Evolutionary conservation across 2,888 invertebrate genomes (phyloP).

Genomic region (Apotomis capreana): DNA sequence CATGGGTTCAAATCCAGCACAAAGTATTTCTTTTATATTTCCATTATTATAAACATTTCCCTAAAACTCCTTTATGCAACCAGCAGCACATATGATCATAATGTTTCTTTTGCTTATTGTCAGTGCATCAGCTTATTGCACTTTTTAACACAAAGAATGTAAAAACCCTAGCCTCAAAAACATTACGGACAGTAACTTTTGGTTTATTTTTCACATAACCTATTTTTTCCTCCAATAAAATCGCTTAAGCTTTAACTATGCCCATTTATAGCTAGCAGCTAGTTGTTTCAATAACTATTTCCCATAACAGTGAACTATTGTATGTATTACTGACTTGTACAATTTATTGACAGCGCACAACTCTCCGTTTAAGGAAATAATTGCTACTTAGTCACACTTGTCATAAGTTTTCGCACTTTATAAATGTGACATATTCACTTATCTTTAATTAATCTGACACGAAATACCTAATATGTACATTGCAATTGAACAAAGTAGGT

Average conservation of each 20-base stretch:
- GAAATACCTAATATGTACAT: not conserved
- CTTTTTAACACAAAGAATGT: too few relatives aligned
- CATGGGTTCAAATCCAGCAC: too few relatives aligned
- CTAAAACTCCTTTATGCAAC: too few relatives aligned
- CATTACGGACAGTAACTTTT: too few relatives aligned
- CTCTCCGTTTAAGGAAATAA: constrained; percentile 22
- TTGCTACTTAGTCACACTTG: constrained; percentile 28
- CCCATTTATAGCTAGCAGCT: not conserved
- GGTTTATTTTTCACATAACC: not conserved
- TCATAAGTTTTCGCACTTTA: constrained; percentile 9
- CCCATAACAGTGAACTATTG: constrained; percentile 15
- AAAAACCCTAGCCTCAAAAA: too few relatives aligned
- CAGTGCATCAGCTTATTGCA: too few relatives aligned
- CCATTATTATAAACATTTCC: too few relatives aligned
- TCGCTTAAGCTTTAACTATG: not conserved
- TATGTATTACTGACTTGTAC: constrained; percentile 17
- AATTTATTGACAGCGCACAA: constrained; percentile 14
- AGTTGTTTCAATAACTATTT: constrained; percentile 13
- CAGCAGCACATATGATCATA: too few relatives aligned
- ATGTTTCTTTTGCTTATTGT: too few relatives aligned
- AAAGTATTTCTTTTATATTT: too few relatives aligned
- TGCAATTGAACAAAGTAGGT: not conserved
- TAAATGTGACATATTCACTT: not conserved
- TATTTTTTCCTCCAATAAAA: not conserved
- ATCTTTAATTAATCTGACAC: not conserved